These are phyloP conservation scores for Gracilinanus agilis DNA, from an alignment of 2,113 vertebrate genomes.

Conservation along the genomic window DNA sequence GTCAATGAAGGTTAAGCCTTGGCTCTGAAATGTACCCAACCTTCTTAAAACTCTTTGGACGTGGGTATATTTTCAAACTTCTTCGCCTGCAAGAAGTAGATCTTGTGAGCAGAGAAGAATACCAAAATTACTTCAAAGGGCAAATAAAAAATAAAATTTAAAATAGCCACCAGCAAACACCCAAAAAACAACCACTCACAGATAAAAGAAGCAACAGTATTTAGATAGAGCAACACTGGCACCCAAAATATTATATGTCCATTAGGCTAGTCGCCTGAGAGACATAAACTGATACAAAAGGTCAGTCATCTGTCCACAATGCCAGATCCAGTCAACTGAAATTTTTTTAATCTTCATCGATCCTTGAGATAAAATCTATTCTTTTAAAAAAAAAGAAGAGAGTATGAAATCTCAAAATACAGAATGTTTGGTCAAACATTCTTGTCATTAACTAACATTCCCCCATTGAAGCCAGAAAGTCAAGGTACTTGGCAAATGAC, in stretches of 20 bases:
- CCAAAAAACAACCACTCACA: conserved; percentile 61
- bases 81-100: conserved; percentile 47
- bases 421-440: conserved; percentile 66
- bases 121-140: conserved; percentile 69
- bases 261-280: neutral
- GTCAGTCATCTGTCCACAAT: conserved; percentile 55
- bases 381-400: conserved; percentile 45
- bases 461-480: conserved; percentile 52
- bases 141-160: conserved; percentile 73
- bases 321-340: conserved; percentile 29
- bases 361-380: conserved; percentile 42
- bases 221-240: conserved; percentile 21
- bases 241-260: neutral
- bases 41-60: conserved; percentile 41
- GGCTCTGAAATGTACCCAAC: neutral
- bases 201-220: conserved; percentile 37
- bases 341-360: conserved; percentile 32
- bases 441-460: conserved; percentile 42
- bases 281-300: conserved; percentile 31
- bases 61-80: conserved; percentile 60
- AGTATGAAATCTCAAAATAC: conserved; percentile 53
- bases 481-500: conserved; percentile 19
- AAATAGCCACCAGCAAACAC: conserved; percentile 64
- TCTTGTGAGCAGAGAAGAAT: conserved; percentile 52
- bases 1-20: neutral